A percentile compares a stretch with the other conserved stretches of the same genome.
These are phyloP conservation scores for Apamea sordens DNA, from an alignment of 2,888 invertebrate genomes.

Conservation along the genomic window DNA sequence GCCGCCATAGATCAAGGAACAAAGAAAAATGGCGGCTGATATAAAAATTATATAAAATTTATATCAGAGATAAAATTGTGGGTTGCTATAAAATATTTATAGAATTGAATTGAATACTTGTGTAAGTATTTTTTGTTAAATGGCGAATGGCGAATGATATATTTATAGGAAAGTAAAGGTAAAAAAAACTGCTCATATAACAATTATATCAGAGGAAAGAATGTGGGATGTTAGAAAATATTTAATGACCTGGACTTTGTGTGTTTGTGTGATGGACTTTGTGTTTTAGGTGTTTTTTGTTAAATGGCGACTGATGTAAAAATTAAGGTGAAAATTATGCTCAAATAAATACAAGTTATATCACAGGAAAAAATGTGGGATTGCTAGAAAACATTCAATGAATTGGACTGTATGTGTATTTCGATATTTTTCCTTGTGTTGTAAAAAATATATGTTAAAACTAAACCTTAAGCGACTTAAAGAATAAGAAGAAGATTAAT, in stretches of 20 bases:
- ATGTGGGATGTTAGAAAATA: no score
- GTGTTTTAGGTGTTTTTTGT: background rate
- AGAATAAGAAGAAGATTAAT: background rate
- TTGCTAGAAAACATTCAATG: no score
- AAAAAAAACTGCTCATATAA: no score
- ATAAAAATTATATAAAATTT: constrained; percentile 13
- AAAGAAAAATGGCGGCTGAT: background rate
- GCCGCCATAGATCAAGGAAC: constrained; percentile 65
- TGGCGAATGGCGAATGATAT: no score
- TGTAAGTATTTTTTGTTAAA: no score
- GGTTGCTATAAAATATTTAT: background rate
- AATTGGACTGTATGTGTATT: background rate
- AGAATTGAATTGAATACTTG: background rate
- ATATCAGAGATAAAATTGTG: no score
- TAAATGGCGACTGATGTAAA: background rate
- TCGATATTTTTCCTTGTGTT: background rate
- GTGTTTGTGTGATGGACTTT: background rate
- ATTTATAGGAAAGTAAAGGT: no score
- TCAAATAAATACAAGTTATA: background rate
- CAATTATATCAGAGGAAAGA: no score
- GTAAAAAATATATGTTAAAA: background rate
- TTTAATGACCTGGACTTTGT: no score
- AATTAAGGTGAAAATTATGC: background rate
- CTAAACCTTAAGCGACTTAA: no score
- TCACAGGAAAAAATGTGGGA: background rate